Percentiles rank a stretch among this genome's conserved stretches.
phyloP scores from a whole-genome alignment of 64 coral and sea anemone genomes.

The Anthopleura sola region DNA sequence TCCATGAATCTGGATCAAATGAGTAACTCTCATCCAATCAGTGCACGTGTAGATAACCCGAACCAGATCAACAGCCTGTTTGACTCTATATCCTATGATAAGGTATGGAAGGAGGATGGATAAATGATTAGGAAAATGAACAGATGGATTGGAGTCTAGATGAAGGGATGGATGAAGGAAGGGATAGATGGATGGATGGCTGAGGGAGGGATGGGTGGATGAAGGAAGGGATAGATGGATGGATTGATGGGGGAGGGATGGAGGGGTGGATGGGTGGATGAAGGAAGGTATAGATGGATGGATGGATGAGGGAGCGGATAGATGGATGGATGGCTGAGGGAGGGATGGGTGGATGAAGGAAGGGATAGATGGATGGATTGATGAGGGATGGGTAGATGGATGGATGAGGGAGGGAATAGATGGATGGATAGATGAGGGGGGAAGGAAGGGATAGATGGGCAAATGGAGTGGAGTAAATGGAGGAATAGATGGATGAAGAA shows the following conservation, averaged over 20 bases:
- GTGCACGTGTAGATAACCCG: constrained; percentile 61
- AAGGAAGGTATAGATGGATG: no score
- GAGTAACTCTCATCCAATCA: constrained; percentile 85
- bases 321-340: no score
- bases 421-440: no score
- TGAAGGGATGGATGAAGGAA: neutral
- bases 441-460: no score
- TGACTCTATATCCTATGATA: constrained; percentile 91
- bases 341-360: no score
- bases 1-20: constrained; percentile 79
- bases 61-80: constrained; percentile 79
- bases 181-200: neutral
- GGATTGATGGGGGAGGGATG: neutral
- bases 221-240: neutral
- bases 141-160: neutral
- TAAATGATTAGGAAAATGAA: neutral
- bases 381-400: no score
- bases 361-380: no score
- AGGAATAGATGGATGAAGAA: no score
- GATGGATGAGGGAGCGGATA: no score
- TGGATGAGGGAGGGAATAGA: no score
- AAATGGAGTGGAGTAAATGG: no score
- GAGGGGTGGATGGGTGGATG: no score
- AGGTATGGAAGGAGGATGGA: constrained; percentile 34
- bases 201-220: neutral